These are phyloP conservation scores for Platerodrilus igneus DNA, from an alignment of 2,888 invertebrate genomes.

Conservation along the genomic window DNA sequence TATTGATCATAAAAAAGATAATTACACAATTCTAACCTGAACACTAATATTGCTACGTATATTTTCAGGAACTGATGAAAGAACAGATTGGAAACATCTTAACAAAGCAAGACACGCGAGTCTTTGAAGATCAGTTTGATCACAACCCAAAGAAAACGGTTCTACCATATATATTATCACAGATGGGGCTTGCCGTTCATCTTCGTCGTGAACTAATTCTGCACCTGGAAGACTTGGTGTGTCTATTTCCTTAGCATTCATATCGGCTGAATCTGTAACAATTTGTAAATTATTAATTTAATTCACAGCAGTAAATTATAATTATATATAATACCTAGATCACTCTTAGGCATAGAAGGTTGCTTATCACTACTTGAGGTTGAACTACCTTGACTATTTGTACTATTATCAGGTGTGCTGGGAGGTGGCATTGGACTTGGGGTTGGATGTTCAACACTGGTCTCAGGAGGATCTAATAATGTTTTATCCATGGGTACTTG, in stretches of 20 bases:
- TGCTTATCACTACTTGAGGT: slow-evolving; percentile 44
- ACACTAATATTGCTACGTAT: slow-evolving; percentile 74
- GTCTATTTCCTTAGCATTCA: slow-evolving; percentile 26
- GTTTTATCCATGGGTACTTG: slow-evolving; percentile 71
- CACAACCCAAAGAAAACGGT: slow-evolving; percentile 80
- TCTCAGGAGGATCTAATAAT: slow-evolving; percentile 64
- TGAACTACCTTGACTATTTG: slow-evolving; percentile 18
- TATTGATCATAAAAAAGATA: no score
- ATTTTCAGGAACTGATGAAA: slow-evolving; percentile 69
- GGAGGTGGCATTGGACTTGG: slow-evolving; percentile 58
- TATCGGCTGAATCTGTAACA: slow-evolving; percentile 18
- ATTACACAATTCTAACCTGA: no score
- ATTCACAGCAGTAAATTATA: background rate
- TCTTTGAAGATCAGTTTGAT: slow-evolving; percentile 69
- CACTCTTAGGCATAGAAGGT: slow-evolving; percentile 55
- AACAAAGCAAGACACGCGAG: slow-evolving; percentile 77
- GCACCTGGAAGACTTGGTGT: slow-evolving; percentile 42
- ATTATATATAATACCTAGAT: slow-evolving; percentile 32
- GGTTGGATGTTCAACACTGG: slow-evolving; percentile 43
- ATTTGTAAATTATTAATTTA: slow-evolving; percentile 2
- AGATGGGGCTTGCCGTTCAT: slow-evolving; percentile 78
- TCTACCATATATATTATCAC: slow-evolving; percentile 95
- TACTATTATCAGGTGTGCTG: slow-evolving; percentile 39
- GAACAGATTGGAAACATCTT: slow-evolving; percentile 76
- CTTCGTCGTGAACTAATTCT: slow-evolving; percentile 60